Evolutionary conservation across 2,888 invertebrate genomes (phyloP).

Genomic region (Melanchra persicariae): DNA sequence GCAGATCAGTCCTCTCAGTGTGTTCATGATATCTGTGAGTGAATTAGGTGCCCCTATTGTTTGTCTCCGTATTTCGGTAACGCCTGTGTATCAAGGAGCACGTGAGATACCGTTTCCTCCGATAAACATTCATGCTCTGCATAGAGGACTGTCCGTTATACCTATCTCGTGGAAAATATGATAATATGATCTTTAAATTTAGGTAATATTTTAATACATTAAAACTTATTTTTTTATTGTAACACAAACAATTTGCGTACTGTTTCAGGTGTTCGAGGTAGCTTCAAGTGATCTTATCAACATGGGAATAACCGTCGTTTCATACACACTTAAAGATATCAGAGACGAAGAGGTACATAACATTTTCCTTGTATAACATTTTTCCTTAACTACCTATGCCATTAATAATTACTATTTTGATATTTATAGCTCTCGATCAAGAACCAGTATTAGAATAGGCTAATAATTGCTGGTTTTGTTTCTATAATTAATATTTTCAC

Average conservation of each 20-base stretch:
- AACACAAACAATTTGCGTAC: conserved; percentile 8
- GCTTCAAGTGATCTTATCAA: conserved; percentile 98
- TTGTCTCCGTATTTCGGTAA: too few relatives aligned
- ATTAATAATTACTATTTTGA: conserved; percentile 10
- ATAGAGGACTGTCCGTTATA: too few relatives aligned
- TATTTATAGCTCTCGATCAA: conserved; percentile 11
- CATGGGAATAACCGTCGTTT: conserved; percentile 99
- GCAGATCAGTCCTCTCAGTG: too few relatives aligned
- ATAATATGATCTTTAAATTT: too few relatives aligned
- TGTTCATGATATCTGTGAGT: too few relatives aligned
- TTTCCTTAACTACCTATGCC: conserved; percentile 10
- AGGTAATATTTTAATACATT: too few relatives aligned
- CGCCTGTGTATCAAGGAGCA: too few relatives aligned
- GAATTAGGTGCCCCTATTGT: too few relatives aligned
- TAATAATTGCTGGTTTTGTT: conserved; percentile 1
- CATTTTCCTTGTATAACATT: background rate
- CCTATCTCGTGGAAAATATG: too few relatives aligned
- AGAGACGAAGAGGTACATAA: conserved; percentile 96
- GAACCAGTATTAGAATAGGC: conserved; percentile 3
- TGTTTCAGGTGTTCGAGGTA: conserved; percentile 95
- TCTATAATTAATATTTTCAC: conserved; percentile 13
- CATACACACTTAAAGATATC: conserved; percentile 98
- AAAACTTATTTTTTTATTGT: background rate
- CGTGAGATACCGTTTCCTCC: too few relatives aligned
- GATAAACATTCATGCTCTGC: too few relatives aligned